Percentiles rank a stretch among this genome's conserved stretches.
These are phyloP conservation scores for Heterohyrax brucei DNA, from an alignment of 2,797 vertebrate species.

Conservation along the genomic window DNA sequence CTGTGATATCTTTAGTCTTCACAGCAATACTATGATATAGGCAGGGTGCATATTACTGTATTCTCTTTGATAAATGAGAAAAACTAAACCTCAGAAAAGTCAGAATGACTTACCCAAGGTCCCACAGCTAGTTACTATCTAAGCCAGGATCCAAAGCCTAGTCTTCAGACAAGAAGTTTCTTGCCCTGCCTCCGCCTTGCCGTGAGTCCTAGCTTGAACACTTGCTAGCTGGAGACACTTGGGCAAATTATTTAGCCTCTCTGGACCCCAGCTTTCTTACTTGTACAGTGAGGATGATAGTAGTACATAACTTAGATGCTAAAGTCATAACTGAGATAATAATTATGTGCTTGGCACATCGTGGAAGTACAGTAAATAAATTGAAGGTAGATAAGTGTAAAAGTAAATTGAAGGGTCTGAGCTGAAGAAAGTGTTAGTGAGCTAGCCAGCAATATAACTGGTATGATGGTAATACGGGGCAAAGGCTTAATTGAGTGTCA, in stretches of 20 bases:
- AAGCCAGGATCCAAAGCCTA: neutral
- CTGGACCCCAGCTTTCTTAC: neutral
- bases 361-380: neutral
- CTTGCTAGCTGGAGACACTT: neutral
- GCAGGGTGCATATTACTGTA: neutral
- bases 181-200: neutral
- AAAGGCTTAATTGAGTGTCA: neutral
- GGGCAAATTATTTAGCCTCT: neutral
- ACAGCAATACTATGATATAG: neutral
- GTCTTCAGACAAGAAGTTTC: constrained; percentile 21
- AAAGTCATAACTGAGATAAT: neutral
- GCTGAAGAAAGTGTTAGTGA: constrained; percentile 22
- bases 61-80: constrained; percentile 42
- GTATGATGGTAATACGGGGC: neutral
- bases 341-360: constrained; percentile 1
- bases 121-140: neutral
- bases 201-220: neutral
- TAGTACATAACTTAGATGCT: neutral
- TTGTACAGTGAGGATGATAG: neutral
- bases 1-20: neutral
- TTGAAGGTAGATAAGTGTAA: neutral
- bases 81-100: constrained; percentile 9
- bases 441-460: neutral
- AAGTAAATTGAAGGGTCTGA: neutral
- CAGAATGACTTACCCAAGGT: neutral